Evolutionary conservation across 2,888 invertebrate genomes (phyloP), one percentile per base, ranked within the genome.

Genomic region (Meliscaeva auricollis): DNA sequence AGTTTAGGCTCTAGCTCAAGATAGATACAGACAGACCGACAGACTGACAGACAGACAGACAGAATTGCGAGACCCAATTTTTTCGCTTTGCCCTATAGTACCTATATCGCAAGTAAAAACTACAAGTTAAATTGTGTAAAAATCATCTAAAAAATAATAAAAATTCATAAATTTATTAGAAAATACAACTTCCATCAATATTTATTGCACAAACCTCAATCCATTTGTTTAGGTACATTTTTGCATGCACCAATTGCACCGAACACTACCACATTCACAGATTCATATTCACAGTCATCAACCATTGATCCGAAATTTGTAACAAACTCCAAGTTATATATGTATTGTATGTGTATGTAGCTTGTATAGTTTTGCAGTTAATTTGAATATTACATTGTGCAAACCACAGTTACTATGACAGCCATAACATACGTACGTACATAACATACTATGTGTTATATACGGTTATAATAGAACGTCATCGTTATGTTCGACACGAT

Each of bases 301-400:
- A 58, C 48, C 60, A 81, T 73, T 76, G 80, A 85, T 79, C 76
- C 68, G 73, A 76, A 77, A 76, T 81, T 81, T 69, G 69, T 76
- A 73, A 77, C 64, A 62, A 76, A 85, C 64, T 85, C 85, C 76
- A 80, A 85, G n/a, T 85, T 85, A 85, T 69, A 81, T 26, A 81
- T n/a, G n/a, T n/a, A n/a, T n/a, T n/a, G n/a, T n/a, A n/a, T n/a
- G n/a, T n/a, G n/a, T n/a, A n/a, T n/a, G n/a, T 41, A 58, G 35
- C 48, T 69, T 70, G 58, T 76, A 56, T 26, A 62, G 54, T 75
- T 66, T 76, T 68, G 44, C 30, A 85, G 73, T 85, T 77, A 76
- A 85, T 85, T 85, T 85, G 80, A 85, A 76, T 85, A 76, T 76
- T 62, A 54, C 60, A 85, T 80, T 85, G 75, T 84, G 66, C 75